Conservation (phyloP, 2,797 vertebrate genomes). For the Crenuchus spilurus region DNA sequence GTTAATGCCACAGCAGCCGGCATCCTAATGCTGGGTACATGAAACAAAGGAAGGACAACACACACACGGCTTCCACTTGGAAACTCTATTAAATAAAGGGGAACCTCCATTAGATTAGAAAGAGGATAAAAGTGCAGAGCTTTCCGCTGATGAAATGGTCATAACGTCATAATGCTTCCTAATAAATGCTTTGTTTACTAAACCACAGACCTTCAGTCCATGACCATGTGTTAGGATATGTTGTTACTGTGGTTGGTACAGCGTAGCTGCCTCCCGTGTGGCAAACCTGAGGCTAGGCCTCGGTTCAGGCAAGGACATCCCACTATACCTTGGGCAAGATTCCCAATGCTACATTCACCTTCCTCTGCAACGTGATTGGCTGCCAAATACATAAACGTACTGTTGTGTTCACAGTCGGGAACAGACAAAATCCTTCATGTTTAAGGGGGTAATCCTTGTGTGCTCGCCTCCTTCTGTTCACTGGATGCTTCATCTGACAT, state of each 20-base stretch:
- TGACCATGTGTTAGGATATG: neutral
- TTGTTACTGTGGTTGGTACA: no score
- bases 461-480: neutral
- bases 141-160: neutral
- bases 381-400: no score
- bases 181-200: neutral
- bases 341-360: no score
- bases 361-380: no score
- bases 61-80: slow-evolving; percentile 22
- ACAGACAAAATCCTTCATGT: neutral
- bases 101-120: neutral
- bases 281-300: no score
- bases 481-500: neutral
- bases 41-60: slow-evolving; percentile 65
- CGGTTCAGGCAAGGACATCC: no score
- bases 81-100: neutral
- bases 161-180: neutral
- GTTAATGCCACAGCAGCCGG: slow-evolving; percentile 70
- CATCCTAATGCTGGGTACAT: slow-evolving; percentile 63
- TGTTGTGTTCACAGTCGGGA: neutral
- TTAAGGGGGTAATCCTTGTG: neutral
- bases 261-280: no score
- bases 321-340: no score
- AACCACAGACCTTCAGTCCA: neutral
- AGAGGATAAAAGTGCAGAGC: neutral